phyloP scores from a whole-genome alignment of 2,113 vertebrate species.

The Scophthalmus maximus region DNA sequence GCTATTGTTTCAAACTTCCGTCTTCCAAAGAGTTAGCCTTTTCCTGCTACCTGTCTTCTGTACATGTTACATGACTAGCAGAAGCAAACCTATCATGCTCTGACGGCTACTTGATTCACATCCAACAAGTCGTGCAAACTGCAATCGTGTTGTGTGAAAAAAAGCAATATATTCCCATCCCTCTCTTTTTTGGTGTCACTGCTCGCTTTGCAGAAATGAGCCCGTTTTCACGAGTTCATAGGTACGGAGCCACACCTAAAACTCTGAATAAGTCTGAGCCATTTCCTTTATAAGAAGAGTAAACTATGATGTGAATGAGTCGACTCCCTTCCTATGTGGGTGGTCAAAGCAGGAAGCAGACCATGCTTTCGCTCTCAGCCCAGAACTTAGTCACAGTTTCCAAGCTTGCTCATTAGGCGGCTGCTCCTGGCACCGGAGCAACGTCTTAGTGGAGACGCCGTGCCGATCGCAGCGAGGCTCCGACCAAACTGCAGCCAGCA shows the following conservation, averaged over 20 bases:
- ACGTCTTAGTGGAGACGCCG: too few species aligned
- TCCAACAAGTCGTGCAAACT: too few species aligned
- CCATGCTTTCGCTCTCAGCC: slow-evolving; percentile 14
- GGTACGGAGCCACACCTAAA: too few species aligned
- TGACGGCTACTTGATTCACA: background rate
- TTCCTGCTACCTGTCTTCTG: background rate
- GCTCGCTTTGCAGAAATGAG: too few species aligned
- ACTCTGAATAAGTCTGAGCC: slow-evolving; percentile 30
- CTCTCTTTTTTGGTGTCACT: background rate
- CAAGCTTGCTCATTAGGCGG: slow-evolving; percentile 65
- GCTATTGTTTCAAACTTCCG: slow-evolving; percentile 1
- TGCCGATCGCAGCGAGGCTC: too few species aligned
- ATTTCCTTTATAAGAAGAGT: slow-evolving; percentile 42
- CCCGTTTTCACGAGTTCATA: too few species aligned
- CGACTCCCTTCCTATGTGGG: slow-evolving; percentile 61
- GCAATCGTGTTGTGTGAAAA: background rate
- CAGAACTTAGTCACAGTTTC: slow-evolving; percentile 72
- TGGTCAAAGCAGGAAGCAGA: slow-evolving; percentile 68
- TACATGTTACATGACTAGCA: background rate
- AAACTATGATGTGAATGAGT: slow-evolving; percentile 44
- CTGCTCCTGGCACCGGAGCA: background rate
- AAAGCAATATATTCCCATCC: background rate
- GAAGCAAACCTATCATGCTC: slow-evolving; percentile 12
- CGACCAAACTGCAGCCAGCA: slow-evolving; percentile 32
- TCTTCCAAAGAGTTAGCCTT: background rate